Base-by-base conservation (phyloP, 2,113 vertebrate species). In the Scomber japonicus region DNA sequence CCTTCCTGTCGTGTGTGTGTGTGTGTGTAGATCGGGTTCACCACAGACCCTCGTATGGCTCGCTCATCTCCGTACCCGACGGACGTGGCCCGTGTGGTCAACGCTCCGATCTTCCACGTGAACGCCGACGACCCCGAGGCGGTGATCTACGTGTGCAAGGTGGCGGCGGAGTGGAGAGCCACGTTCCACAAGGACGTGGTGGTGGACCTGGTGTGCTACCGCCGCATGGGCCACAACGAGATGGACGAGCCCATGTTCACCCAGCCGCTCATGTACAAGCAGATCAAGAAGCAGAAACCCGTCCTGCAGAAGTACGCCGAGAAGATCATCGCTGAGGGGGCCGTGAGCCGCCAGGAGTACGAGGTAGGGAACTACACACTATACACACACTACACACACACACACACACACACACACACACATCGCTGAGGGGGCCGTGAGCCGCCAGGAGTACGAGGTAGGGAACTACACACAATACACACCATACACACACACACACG, bases 181-280 rank as follows among this genome's bases (percentile, higher is more conserved):
- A 98, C 97, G 46, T 99, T 99, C 93, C 97, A 99, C 85, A 99
- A 99, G 84, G 98, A 99, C 0, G 98, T 99, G 31, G 98, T 99
- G 49, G 97, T 99, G n/a, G 98, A 99, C 89, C 92, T 99, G 97
- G 98, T 99, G 49, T 96, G 96, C 71, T 99, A 99, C 89, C 94
- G 98, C 3, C 94, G 97, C 48, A 98, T 98, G 0, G 98, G 98
- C 11, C 98, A 99, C 93, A 99, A 99, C 0, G 98, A 99, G 95
- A 99, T 99, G 97, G 98, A 99, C 0, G 98, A 99, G 77, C 98
- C 98, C 31, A 99, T 99, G 98, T 99, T 99, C 95, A 99, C 98
- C 0, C 98, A 99, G 83, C 98, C 98, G 0, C 94, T 99, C 89
- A 99, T 99, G 98, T 99, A 99, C 94, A 99, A 99, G 79, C 97